A percentile compares a stretch with the other conserved stretches of the same genome.
Conservation (phyloP, 2,113 vertebrate genomes). For the Lipophrys pholis region DNA sequence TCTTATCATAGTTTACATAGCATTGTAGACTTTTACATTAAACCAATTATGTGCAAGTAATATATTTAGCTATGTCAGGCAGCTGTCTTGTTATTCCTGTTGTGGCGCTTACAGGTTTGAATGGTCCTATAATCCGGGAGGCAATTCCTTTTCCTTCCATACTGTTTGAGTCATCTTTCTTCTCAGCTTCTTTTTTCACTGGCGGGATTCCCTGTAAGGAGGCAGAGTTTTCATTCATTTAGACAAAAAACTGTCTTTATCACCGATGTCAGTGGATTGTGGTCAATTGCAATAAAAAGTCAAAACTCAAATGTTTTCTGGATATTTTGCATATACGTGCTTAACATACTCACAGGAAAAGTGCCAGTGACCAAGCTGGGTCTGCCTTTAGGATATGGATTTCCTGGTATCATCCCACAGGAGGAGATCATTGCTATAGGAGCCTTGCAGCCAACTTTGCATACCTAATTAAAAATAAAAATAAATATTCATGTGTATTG, state of each 20-base stretch:
- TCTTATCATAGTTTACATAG: too few species aligned
- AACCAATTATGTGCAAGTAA: not conserved
- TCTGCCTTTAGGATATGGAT: slow-evolving; percentile 97
- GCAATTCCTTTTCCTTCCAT: slow-evolving; percentile 95
- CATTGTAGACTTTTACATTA: too few species aligned
- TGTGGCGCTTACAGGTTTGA: slow-evolving; percentile 89
- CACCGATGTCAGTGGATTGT: too few species aligned
- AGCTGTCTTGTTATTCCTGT: not conserved
- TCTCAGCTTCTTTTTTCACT: slow-evolving; percentile 91
- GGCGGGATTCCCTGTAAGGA: slow-evolving; percentile 87
- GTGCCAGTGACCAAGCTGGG: slow-evolving; percentile 94
- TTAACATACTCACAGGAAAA: slow-evolving; percentile 89
- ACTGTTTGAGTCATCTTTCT: slow-evolving; percentile 80
- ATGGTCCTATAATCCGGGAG: slow-evolving; percentile 92
- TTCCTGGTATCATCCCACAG: slow-evolving; percentile 97
- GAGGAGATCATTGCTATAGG: slow-evolving; percentile 98
- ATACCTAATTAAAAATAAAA: slow-evolving; percentile 83
- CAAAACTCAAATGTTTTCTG: too few species aligned
- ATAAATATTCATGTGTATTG: too few species aligned
- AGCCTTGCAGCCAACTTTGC: slow-evolving; percentile 96
- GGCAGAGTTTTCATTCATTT: slow-evolving; percentile 4
- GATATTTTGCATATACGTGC: too few species aligned
- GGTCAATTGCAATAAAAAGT: too few species aligned
- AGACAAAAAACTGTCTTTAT: too few species aligned
- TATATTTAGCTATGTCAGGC: slow-evolving; percentile 8